Conservation (phyloP, 37 sponge, comb jelly and placozoan genomes). For the Aphrocallistes beatrix region DNA sequence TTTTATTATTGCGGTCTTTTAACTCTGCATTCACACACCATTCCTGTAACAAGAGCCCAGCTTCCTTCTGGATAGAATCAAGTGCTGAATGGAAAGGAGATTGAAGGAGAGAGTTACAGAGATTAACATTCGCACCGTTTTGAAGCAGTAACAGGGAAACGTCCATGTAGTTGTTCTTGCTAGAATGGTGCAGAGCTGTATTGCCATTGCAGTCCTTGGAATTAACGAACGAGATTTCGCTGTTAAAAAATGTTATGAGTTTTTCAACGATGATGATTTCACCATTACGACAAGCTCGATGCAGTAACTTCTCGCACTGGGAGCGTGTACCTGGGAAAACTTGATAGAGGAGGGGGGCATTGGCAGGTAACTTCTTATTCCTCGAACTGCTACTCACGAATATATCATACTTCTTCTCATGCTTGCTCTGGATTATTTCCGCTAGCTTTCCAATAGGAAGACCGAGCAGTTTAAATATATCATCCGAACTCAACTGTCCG, state of each 20-base stretch:
- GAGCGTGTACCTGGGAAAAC: conserved; percentile 66
- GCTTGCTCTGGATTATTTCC: conserved; percentile 36
- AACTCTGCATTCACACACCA: neutral
- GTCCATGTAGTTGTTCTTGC: neutral
- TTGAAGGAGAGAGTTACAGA: conserved; percentile 39
- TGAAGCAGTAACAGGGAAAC: conserved; percentile 32
- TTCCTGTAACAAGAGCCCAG: neutral
- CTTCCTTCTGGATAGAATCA: conserved; percentile 43
- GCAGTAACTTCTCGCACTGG: conserved; percentile 53
- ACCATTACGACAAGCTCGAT: conserved; percentile 47
- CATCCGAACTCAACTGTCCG: conserved; percentile 33
- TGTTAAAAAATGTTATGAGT: conserved; percentile 37
- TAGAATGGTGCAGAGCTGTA: neutral
- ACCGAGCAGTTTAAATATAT: conserved; percentile 36
- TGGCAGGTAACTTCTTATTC: neutral
- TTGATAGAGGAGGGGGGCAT: conserved; percentile 45
- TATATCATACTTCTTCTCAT: conserved; percentile 24
- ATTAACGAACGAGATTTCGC: conserved; percentile 27
- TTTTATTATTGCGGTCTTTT: neutral
- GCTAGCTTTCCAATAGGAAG: conserved; percentile 44
- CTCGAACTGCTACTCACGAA: neutral
- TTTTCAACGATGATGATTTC: conserved; percentile 52
- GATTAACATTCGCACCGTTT: conserved; percentile 48
- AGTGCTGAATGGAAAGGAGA: conserved; percentile 60
- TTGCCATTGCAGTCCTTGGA: conserved; percentile 21